Conservation (phyloP, 2,888 invertebrate species). For the Adelphocoris suturalis region DNA sequence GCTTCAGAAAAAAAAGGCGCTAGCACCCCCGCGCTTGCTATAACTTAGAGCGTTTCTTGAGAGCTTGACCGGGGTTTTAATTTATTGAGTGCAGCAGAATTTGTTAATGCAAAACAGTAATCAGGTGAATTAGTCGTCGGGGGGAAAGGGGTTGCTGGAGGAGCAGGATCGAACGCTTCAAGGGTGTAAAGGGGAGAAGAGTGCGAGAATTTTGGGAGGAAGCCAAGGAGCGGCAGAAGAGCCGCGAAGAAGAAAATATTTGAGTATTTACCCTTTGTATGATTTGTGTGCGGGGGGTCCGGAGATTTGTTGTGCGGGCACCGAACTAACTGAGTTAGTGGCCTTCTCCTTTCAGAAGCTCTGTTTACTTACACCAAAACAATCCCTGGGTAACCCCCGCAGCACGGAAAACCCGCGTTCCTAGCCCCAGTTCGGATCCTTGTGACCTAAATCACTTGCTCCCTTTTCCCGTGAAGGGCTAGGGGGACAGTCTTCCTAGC, state of each 20-base stretch:
- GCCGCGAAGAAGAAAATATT: slow-evolving; percentile 68
- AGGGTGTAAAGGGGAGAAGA: slow-evolving; percentile 38
- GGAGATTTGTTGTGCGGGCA: slow-evolving; percentile 69
- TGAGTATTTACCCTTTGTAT: slow-evolving; percentile 70
- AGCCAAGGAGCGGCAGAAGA: slow-evolving; percentile 63
- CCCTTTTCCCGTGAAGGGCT: not conserved
- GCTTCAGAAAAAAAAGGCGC: not conserved
- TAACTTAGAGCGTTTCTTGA: slow-evolving; percentile 23
- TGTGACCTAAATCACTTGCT: slow-evolving; percentile 62
- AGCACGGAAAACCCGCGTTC: slow-evolving; percentile 7
- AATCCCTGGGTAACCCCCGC: slow-evolving; percentile 46
- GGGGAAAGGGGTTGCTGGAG: slow-evolving; percentile 1
- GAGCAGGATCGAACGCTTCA: slow-evolving; percentile 25
- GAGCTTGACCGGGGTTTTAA: slow-evolving; percentile 44
- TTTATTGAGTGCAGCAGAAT: slow-evolving; percentile 66
- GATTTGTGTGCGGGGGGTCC: slow-evolving; percentile 67
- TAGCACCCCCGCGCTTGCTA: not conserved
- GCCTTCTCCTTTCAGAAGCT: slow-evolving; percentile 67
- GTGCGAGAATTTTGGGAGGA: slow-evolving; percentile 58
- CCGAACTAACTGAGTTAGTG: slow-evolving; percentile 67
- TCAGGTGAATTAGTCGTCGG: slow-evolving; percentile 65
- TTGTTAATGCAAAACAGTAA: slow-evolving; percentile 69
- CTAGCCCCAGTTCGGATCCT: slow-evolving; percentile 14
- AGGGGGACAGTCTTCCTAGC: slow-evolving; percentile 9
- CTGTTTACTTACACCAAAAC: slow-evolving; percentile 70